Percentiles rank a stretch among this genome's conserved stretches.
These are phyloP conservation scores for Phortica okadai DNA, from an alignment of 2,888 invertebrate species.

Conservation along the genomic window DNA sequence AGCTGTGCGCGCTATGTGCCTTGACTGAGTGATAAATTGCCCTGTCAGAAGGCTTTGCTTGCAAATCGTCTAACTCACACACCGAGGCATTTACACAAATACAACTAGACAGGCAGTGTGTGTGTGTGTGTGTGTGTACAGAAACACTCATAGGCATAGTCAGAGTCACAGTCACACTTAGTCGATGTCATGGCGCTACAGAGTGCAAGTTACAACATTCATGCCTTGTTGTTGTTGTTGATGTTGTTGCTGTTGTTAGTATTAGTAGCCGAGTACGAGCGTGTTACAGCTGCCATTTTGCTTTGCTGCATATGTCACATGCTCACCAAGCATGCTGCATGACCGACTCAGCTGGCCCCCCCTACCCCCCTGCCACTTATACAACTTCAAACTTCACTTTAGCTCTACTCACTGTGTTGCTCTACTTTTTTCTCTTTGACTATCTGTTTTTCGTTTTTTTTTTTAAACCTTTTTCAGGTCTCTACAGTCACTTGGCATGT, in stretches of 20 bases:
- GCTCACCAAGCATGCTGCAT: slow-evolving; percentile 50
- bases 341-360: neutral
- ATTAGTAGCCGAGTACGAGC: neutral
- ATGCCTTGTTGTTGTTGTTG: no score
- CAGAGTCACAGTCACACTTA: neutral
- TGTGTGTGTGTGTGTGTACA: neutral
- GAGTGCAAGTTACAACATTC: neutral
- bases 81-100: neutral
- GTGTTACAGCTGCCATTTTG: slow-evolving; percentile 2
- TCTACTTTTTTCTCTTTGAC: no score
- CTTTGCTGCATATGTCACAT: slow-evolving; percentile 26
- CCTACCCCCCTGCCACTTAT: neutral
- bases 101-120: neutral
- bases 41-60: slow-evolving; percentile 65
- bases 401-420: no score
- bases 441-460: no score
- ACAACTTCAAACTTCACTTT: neutral
- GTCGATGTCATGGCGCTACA: neutral
- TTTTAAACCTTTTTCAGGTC: no score
- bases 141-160: neutral
- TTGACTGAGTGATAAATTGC: slow-evolving; percentile 72
- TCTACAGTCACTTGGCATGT: slow-evolving; percentile 13
- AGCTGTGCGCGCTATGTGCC: slow-evolving; percentile 42
- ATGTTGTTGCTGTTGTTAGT: no score
- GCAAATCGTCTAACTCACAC: slow-evolving; percentile 10